Conservation (phyloP, 2,113 vertebrate species). For the Cyphomyrus discorhynchus region DNA sequence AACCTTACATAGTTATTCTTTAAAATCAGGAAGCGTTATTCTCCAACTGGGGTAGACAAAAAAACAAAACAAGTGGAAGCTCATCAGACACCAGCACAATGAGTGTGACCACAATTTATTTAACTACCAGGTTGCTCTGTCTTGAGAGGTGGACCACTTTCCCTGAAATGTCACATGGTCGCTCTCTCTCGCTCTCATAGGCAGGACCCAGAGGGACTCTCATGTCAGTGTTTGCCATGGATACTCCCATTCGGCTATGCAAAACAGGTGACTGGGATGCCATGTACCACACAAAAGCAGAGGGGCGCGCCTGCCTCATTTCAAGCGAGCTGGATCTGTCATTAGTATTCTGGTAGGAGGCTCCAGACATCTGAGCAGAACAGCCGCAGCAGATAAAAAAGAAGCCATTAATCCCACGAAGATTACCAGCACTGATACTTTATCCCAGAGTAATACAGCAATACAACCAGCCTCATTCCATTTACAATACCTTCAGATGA, state of each 20-base stretch:
- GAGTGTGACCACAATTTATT: conserved; percentile 24
- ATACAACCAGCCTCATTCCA: conserved; percentile 62
- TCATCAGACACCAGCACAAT: conserved; percentile 17
- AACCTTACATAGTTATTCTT: background rate
- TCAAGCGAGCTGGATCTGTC: conserved; percentile 65
- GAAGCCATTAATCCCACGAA: conserved; percentile 98
- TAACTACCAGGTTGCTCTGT: conserved; percentile 9
- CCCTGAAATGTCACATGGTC: conserved; percentile 8
- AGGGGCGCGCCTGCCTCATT: conserved; percentile 68
- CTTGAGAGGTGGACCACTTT: background rate
- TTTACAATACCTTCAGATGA: conserved; percentile 58
- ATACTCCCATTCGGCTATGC: conserved; percentile 11
- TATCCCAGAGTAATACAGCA: conserved; percentile 81
- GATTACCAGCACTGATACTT: conserved; percentile 98
- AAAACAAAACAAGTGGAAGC: background rate
- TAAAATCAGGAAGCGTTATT: background rate
- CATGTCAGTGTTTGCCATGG: conserved; percentile 12
- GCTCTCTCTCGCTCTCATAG: conserved; percentile 11
- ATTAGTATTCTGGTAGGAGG: conserved; percentile 97
- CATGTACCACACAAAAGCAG: conserved; percentile 22
- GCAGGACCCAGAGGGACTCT: background rate
- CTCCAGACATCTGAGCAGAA: conserved; percentile 95
- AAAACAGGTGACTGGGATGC: conserved; percentile 26
- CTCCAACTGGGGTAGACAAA: background rate
- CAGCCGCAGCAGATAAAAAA: conserved; percentile 97